Evolutionary conservation across 2,888 invertebrate species (phyloP).

Genomic region (Scaptomyza cyrtandrae): DNA sequence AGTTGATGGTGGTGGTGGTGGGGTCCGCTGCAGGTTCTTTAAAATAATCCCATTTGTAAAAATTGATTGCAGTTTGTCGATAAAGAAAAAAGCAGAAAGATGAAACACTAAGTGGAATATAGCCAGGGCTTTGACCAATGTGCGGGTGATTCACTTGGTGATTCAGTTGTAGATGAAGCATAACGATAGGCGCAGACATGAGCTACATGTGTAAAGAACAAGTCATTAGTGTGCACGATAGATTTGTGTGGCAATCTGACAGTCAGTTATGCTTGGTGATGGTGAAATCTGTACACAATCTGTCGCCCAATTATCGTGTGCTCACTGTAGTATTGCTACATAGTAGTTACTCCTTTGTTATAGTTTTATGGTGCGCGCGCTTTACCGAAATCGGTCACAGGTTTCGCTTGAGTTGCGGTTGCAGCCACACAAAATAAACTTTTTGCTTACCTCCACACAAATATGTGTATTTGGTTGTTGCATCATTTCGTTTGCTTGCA

Average conservation of each 20-base stretch:
- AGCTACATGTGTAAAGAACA: slow-evolving; percentile 73
- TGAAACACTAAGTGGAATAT: slow-evolving; percentile 53
- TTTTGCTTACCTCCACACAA: slow-evolving; percentile 72
- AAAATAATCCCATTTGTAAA: slow-evolving; percentile 81
- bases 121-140: slow-evolving; percentile 55
- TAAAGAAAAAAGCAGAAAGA: slow-evolving; percentile 64
- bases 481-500: slow-evolving; percentile 24
- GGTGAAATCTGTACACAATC: slow-evolving; percentile 42
- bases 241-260: slow-evolving; percentile 46
- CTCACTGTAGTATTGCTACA: not conserved
- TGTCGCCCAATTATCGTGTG: slow-evolving; percentile 43
- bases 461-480: slow-evolving; percentile 11
- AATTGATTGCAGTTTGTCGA: slow-evolving; percentile 80
- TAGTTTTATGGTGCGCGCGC: slow-evolving; percentile 28
- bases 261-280: slow-evolving; percentile 29
- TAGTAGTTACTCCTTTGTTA: slow-evolving; percentile 1
- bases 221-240: slow-evolving; percentile 72
- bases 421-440: slow-evolving; percentile 49
- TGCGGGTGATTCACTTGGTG: slow-evolving; percentile 10
- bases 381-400: slow-evolving; percentile 68
- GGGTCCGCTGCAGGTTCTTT: slow-evolving; percentile 45
- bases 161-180: slow-evolving; percentile 19
- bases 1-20: not conserved
- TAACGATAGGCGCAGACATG: slow-evolving; percentile 51
- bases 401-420: slow-evolving; percentile 71